Percentiles rank a stretch among this genome's conserved stretches.
phyloP scores from a whole-genome alignment of 2,888 invertebrate genomes.

The Lutraria lutraria region DNA sequence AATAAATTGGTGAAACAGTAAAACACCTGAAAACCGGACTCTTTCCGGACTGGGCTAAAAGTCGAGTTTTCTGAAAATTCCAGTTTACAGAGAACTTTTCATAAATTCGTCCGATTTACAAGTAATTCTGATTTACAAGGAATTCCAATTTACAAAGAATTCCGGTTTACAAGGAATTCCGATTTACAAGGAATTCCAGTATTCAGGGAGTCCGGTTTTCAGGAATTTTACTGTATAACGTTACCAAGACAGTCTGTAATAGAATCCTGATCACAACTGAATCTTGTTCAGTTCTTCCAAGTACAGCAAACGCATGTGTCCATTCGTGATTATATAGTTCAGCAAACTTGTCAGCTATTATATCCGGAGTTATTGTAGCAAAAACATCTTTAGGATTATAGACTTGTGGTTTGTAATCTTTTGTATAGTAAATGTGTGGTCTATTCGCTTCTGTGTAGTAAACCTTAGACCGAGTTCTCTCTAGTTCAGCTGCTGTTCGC shows the following conservation, averaged over 20 bases:
- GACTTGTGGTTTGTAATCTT: not conserved
- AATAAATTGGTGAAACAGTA: too few species aligned
- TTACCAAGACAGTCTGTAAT: constrained; percentile 24
- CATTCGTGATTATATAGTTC: constrained; percentile 54
- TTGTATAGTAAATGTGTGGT: not conserved
- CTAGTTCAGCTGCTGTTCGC: not conserved
- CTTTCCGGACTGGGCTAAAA: too few species aligned
- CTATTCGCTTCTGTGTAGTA: not conserved
- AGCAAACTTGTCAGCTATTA: constrained; percentile 44
- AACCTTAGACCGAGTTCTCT: not conserved
- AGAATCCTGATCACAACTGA: not conserved
- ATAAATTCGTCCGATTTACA: too few species aligned
- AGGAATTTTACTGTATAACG: too few species aligned
- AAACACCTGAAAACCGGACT: too few species aligned
- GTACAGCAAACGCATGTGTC: constrained; percentile 39
- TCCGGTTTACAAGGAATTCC: too few species aligned
- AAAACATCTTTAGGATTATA: constrained; percentile 24
- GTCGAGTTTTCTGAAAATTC: too few species aligned
- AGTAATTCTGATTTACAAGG: too few species aligned
- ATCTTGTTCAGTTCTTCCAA: not conserved
- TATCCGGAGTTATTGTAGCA: constrained; percentile 41
- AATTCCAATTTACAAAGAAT: too few species aligned
- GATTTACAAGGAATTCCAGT: too few species aligned
- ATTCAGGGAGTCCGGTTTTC: too few species aligned
- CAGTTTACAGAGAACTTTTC: too few species aligned